Conservation (phyloP, 2,888 invertebrate species). For the Ctenicera cuprea region DNA sequence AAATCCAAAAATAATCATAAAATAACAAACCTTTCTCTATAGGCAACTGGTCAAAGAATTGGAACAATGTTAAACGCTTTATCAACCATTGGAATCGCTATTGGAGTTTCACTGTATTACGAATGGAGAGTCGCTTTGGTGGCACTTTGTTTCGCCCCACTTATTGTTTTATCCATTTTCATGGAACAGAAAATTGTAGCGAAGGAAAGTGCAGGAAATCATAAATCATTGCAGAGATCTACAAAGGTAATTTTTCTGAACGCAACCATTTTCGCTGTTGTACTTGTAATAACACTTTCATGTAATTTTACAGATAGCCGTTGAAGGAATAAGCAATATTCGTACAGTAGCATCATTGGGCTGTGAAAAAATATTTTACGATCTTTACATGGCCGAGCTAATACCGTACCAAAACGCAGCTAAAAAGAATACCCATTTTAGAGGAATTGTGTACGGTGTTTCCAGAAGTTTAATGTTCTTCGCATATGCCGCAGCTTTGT, state of each 20-base stretch:
- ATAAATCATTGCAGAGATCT: conserved; percentile 82
- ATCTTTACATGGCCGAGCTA: conserved; percentile 78
- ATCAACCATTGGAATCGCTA: conserved; percentile 80
- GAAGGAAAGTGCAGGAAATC: conserved; percentile 80
- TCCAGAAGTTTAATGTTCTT: conserved; percentile 83
- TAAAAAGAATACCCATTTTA: conserved; percentile 78
- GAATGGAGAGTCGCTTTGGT: conserved; percentile 86
- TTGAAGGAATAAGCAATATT: conserved; percentile 86
- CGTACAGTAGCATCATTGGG: conserved; percentile 86
- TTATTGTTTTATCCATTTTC: conserved; percentile 81
- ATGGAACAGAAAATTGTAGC: conserved; percentile 80
- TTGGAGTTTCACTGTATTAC: conserved; percentile 81
- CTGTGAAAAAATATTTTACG: conserved; percentile 80
- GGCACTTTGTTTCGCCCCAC: conserved; percentile 82
- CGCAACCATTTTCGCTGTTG: too few relatives aligned
- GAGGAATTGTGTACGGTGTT: conserved; percentile 82
- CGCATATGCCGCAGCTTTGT: conserved; percentile 82
- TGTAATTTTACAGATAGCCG: conserved; percentile 77
- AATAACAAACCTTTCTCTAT: conserved; percentile 51
- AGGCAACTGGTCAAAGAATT: conserved; percentile 88
- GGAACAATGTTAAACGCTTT: conserved; percentile 85
- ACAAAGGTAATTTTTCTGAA: conserved; percentile 80
- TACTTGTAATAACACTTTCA: background rate
- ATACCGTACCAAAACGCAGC: conserved; percentile 77
- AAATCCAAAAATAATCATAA: background rate